Percentiles rank a stretch among this genome's conserved stretches.
Evolutionary conservation across 23 tunicate genomes (phyloP).

Genomic region (Halocynthia aurantium): DNA sequence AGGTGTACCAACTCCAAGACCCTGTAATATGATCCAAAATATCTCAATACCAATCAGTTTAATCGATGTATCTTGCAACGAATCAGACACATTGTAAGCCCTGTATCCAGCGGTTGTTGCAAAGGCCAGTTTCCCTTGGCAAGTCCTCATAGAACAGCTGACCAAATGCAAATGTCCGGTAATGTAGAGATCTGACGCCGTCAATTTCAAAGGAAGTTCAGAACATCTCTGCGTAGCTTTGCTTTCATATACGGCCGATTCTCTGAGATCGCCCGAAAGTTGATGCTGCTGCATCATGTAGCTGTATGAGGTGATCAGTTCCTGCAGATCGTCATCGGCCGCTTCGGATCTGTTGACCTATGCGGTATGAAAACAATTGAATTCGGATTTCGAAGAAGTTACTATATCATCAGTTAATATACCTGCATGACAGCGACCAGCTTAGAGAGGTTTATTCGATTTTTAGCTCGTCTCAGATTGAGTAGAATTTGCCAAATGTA

Average conservation of each 20-base stretch:
- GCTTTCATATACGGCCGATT: conserved; percentile 52
- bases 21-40: too few relatives aligned
- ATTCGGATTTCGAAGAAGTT: neutral
- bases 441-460: conserved; percentile 32
- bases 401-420: neutral
- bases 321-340: conserved; percentile 67
- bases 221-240: conserved; percentile 46
- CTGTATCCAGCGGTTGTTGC: conserved; percentile 77
- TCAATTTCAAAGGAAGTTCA: conserved; percentile 38
- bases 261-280: conserved; percentile 40
- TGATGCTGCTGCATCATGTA: conserved; percentile 72
- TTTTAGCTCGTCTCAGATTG: conserved; percentile 26
- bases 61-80: conserved; percentile 35
- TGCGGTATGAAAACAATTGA: neutral
- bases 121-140: conserved; percentile 56
- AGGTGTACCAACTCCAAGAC: too few relatives aligned
- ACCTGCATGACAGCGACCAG: conserved; percentile 71
- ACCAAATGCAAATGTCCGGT: conserved; percentile 88
- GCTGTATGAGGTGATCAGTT: conserved; percentile 71
- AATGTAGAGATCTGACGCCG: conserved; percentile 54
- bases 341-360: conserved; percentile 81
- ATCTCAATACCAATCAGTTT: conserved; percentile 42
- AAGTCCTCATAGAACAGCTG: conserved; percentile 60
- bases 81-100: conserved; percentile 71
- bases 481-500: conserved; percentile 65